A percentile compares a stretch with the other conserved stretches of the same genome.
Conservation (phyloP, 2,113 vertebrate species). For the Thunnus thynnus region DNA sequence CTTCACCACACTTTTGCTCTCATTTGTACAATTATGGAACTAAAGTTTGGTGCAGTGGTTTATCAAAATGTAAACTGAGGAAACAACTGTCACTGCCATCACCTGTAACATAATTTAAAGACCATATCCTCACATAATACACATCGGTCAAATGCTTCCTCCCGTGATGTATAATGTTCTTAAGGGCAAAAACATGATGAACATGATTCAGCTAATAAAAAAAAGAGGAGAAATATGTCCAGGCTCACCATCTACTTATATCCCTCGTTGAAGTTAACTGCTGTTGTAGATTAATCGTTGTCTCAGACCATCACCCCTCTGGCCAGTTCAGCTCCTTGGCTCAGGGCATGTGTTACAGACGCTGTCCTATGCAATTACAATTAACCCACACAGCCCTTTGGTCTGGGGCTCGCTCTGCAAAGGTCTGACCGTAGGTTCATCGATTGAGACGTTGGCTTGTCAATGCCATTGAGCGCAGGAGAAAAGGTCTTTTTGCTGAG, state of each 20-base stretch:
- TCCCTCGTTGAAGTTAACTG: conserved; percentile 20
- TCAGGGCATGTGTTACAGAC: conserved; percentile 54
- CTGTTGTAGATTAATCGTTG: conserved; percentile 46
- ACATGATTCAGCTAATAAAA: conserved; percentile 7
- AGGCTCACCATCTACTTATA: background rate
- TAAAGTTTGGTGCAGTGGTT: conserved; percentile 30
- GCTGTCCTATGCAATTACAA: conserved; percentile 77
- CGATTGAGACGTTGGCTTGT: conserved; percentile 67
- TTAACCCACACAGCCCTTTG: conserved; percentile 68
- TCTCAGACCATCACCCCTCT: conserved; percentile 15
- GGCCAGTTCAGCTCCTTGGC: conserved; percentile 49
- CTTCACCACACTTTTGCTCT: conserved; percentile 43
- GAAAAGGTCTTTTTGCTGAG: conserved; percentile 70
- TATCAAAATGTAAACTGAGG: conserved; percentile 8
- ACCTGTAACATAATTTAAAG: background rate
- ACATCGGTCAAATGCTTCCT: background rate
- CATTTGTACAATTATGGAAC: conserved; percentile 18
- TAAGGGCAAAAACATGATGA: background rate
- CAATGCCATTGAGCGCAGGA: conserved; percentile 62
- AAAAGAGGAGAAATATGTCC: background rate
- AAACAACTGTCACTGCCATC: background rate
- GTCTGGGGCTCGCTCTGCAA: conserved; percentile 56
- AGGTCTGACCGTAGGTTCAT: conserved; percentile 65
- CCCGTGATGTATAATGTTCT: background rate
- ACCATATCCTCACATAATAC: background rate